Evolutionary conservation across 2,113 vertebrate species (phyloP).

Genomic region (Leptodactylus fuscus): DNA sequence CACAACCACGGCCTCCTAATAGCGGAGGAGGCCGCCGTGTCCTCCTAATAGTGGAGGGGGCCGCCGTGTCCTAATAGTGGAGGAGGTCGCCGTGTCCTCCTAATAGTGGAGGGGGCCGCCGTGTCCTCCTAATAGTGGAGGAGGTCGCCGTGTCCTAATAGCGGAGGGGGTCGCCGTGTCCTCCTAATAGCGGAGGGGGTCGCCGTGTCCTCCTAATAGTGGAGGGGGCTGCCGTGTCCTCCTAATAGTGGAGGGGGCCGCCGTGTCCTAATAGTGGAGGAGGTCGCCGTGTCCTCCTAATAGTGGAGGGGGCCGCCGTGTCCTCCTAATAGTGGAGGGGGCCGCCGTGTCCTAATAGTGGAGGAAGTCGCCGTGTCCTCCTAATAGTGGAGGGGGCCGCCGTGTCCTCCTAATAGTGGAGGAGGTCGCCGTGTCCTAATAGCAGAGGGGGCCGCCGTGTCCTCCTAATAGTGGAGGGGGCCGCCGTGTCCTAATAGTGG

Average conservation of each 20-base stretch:
- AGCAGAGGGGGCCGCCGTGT: too few relatives aligned
- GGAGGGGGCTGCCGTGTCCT: too few relatives aligned
- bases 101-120: too few relatives aligned
- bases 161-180: too few relatives aligned
- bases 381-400: too few relatives aligned
- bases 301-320: not conserved
- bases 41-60: too few relatives aligned
- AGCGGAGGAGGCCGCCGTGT: too few relatives aligned
- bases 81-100: not conserved
- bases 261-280: too few relatives aligned
- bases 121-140: not conserved
- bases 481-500: not conserved
- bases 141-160: not conserved
- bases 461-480: not conserved
- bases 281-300: too few relatives aligned
- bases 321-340: too few relatives aligned
- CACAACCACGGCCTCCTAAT: not conserved
- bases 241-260: not conserved
- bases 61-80: not conserved
- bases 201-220: not conserved
- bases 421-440: not conserved
- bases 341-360: not conserved
- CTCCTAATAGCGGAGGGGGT: not conserved
- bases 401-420: not conserved
- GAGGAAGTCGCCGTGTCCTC: not conserved